These are phyloP conservation scores for Delichon dasypus DNA, from an alignment of 2,797 vertebrate genomes.

Conservation along the genomic window DNA sequence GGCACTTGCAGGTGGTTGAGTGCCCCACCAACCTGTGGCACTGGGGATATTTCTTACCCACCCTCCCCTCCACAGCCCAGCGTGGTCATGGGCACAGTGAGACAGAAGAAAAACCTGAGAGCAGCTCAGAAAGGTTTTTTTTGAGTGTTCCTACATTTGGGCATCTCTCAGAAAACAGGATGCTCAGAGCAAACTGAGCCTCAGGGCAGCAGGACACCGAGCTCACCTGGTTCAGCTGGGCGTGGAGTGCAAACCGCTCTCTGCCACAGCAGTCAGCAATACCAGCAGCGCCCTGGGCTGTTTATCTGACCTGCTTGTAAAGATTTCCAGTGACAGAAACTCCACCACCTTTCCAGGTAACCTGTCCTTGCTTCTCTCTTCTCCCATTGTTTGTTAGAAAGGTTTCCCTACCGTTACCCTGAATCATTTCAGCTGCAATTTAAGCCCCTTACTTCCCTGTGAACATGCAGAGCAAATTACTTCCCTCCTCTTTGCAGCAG, in stretches of 20 bases:
- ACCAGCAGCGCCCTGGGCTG: rapidly evolving
- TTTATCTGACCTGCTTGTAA: not conserved
- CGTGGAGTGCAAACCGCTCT: not conserved
- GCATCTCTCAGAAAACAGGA: not conserved
- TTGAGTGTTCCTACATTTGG: not conserved
- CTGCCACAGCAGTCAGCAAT: not conserved
- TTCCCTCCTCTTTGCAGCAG: not conserved
- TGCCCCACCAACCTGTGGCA: not conserved
- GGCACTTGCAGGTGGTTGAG: not conserved
- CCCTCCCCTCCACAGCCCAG: not conserved
- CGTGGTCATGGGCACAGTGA: rapidly evolving
- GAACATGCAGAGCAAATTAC: not conserved
- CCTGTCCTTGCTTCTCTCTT: not conserved
- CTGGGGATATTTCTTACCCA: not conserved
- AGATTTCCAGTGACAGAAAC: not conserved
- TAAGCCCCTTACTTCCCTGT: not conserved
- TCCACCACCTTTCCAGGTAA: not conserved
- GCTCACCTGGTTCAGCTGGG: rapidly evolving
- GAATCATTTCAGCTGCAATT: not conserved
- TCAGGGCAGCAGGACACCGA: not conserved
- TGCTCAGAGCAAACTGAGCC: not conserved
- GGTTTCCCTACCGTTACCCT: not conserved
- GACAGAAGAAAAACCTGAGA: not conserved
- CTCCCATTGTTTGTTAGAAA: not conserved
- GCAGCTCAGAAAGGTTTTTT: not conserved